These are phyloP conservation scores for Diorhabda carinulata DNA, from an alignment of 1,140 invertebrate species.

Conservation along the genomic window DNA sequence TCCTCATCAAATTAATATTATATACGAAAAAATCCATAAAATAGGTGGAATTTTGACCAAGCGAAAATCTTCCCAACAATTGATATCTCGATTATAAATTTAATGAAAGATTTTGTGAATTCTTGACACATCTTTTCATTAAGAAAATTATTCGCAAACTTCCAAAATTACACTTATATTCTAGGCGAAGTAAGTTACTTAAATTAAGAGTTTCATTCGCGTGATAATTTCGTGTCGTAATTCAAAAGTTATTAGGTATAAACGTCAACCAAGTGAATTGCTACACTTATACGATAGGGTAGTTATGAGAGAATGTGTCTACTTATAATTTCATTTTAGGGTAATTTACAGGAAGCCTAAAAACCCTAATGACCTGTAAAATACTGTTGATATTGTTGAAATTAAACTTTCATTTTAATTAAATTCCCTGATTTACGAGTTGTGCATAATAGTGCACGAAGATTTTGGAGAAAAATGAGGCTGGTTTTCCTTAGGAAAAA, in stretches of 20 bases:
- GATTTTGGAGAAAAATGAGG: no score
- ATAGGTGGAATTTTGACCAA: no score
- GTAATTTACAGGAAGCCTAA: not conserved
- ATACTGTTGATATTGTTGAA: no score
- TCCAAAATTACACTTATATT: constrained; percentile 1
- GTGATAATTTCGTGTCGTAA: not conserved
- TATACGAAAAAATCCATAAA: no score
- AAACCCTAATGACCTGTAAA: not conserved
- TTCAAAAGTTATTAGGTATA: constrained; percentile 3
- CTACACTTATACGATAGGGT: not conserved
- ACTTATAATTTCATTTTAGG: constrained; percentile 1
- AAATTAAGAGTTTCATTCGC: not conserved
- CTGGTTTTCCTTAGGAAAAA: no score
- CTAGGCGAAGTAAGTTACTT: not conserved
- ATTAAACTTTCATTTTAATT: no score
- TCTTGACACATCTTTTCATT: not conserved
- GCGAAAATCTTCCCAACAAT: not conserved
- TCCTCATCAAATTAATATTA: no score
- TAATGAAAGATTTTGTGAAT: not conserved
- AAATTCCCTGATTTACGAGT: no score
- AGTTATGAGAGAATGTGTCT: not conserved
- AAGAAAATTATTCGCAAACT: constrained; percentile 1
- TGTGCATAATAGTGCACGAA: no score
- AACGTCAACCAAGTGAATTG: not conserved
- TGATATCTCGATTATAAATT: not conserved